Evolutionary conservation across 2,888 invertebrate species (phyloP), one percentile per base, ranked within the genome.

Genomic region (Pinctada fucata): DNA sequence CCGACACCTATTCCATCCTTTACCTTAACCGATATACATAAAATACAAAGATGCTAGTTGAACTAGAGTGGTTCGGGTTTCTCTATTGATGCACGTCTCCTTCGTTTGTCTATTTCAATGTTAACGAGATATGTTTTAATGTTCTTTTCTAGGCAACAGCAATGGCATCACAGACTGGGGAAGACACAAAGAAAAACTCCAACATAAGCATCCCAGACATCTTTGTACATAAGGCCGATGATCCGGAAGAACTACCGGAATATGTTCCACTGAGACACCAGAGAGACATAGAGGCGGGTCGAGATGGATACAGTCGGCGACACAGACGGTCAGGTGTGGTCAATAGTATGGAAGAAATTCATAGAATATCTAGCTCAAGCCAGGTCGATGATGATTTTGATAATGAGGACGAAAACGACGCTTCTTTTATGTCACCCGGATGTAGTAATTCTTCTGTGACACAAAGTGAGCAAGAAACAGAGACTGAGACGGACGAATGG

Each of bases 271-370:
- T 68, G 16, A 68, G 66, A 49, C 70, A 76, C 3, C 65, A 64
- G n/a, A 63, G 72, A 69, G 63, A 50, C 49, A 49, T 16, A 10
- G 49, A 76, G 48, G 45, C 50, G 0, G 63, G 49, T 3, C 48
- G 51, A 3, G 10, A 47, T 10, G 50, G 65, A 49, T 45, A 68
- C 16, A 49, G 63, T 5, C 64, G 66, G n/a, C 71, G 78, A 47
- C 51, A 74, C 47, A 65, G 80, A 13, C 71, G 80, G 10, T 80
- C 80, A 1, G 80, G 80, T 2, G 80, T 80, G n/a, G 72, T 80
- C 6, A 80, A 77, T 69, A 74, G 74, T 45, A 74, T 66, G 66
- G 74, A 74, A 49, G 66, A 51, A 16, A 16, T 74, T 4, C 65
- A 74, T 31, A 64, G 48, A 49, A 66, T 74, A 10, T 49, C 66